Conservation (phyloP, 1,140 invertebrate genomes). For the Anoplophora glabripennis region DNA sequence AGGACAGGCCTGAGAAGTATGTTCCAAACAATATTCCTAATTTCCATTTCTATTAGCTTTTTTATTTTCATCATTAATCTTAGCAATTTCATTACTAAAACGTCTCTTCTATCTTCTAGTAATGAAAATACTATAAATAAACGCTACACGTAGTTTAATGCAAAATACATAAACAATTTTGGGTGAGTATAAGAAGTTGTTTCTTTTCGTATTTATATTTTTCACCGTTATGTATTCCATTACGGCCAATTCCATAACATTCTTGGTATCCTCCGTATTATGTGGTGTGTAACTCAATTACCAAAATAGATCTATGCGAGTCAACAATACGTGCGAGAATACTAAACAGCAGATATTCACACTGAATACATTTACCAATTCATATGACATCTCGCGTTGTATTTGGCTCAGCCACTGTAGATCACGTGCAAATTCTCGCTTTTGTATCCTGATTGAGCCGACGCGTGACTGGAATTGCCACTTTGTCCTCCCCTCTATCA, state of each 20-base stretch:
- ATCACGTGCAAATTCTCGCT: conserved; percentile 43
- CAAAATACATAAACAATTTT: too few species aligned
- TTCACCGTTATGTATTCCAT: not conserved
- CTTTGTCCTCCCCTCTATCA: conserved; percentile 29
- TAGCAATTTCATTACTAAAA: too few species aligned
- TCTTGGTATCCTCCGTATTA: not conserved
- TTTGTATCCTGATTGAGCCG: conserved; percentile 43
- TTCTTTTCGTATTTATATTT: not conserved
- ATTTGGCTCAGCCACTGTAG: conserved; percentile 26
- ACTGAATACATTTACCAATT: conserved; percentile 18
- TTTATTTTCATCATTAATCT: too few species aligned
- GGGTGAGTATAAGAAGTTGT: too few species aligned
- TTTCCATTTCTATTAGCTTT: too few species aligned
- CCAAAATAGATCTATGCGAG: conserved; percentile 24
- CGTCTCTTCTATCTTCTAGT: too few species aligned
- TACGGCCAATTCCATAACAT: not conserved
- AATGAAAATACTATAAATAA: too few species aligned
- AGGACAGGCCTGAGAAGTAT: too few species aligned
- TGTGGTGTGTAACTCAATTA: conserved; percentile 20
- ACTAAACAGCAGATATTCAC: conserved; percentile 24
- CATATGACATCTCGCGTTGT: conserved; percentile 9
- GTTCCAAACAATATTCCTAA: too few species aligned
- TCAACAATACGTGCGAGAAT: conserved; percentile 29
- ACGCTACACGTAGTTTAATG: too few species aligned
- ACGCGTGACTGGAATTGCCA: conserved; percentile 42